These are phyloP conservation scores for Apodemia zela DNA, from an alignment of 2,888 invertebrate genomes.

Conservation along the genomic window DNA sequence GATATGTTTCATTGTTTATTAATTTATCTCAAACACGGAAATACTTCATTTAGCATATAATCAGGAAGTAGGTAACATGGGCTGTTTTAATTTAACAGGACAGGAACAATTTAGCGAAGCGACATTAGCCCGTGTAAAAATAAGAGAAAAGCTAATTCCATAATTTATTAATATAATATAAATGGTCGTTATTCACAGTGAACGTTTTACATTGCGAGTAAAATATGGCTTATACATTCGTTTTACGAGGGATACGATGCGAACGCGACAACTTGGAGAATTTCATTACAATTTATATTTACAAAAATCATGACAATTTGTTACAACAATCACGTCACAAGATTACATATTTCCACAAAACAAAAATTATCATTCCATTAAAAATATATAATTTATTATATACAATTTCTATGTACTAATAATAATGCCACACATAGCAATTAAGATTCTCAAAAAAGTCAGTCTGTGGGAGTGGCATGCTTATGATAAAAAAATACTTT, in stretches of 20 bases:
- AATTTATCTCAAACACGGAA: too few species aligned
- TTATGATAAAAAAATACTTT: neutral
- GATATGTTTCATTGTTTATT: too few species aligned
- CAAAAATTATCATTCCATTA: constrained; percentile 2
- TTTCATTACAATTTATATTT: constrained; percentile 24
- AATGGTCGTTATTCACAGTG: constrained; percentile 55
- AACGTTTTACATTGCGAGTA: constrained; percentile 47
- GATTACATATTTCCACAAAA: constrained; percentile 2
- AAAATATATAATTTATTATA: constrained; percentile 6
- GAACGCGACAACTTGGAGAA: constrained; percentile 26
- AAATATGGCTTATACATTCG: constrained; percentile 40
- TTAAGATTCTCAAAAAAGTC: constrained; percentile 5
- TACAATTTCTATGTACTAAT: constrained; percentile 1
- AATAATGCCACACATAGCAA: neutral
- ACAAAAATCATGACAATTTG: constrained; percentile 15
- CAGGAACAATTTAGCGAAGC: neutral
- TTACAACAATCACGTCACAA: constrained; percentile 9
- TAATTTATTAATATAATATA: constrained; percentile 57
- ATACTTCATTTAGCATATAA: too few species aligned
- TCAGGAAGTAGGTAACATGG: too few species aligned
- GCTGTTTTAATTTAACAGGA: too few species aligned
- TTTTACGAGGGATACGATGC: constrained; percentile 28
- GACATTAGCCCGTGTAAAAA: constrained; percentile 20
- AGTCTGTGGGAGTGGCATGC: neutral
- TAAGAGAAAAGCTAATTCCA: constrained; percentile 40